Evolutionary conservation across 1,140 invertebrate species (phyloP).

Genomic region (Caenorhabditis inopinata): DNA sequence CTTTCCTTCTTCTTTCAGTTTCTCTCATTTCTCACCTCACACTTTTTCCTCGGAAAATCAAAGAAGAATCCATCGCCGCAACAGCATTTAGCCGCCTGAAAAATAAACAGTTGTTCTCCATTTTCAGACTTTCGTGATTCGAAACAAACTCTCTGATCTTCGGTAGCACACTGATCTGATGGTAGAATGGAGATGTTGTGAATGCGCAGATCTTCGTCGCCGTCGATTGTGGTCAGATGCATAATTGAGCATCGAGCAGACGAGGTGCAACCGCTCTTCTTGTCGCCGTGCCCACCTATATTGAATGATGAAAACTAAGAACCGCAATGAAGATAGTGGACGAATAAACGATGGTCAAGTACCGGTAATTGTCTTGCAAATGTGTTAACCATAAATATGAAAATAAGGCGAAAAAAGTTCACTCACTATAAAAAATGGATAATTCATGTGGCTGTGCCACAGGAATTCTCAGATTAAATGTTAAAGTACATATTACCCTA

Average conservation of each 20-base stretch:
- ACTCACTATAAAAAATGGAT: too few species aligned
- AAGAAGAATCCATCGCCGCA: conserved; percentile 61
- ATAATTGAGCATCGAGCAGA: conserved; percentile 36
- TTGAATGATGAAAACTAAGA: background rate
- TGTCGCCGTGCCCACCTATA: background rate
- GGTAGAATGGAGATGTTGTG: conserved; percentile 65
- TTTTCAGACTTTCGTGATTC: background rate
- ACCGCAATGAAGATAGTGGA: too few species aligned
- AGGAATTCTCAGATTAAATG: too few species aligned
- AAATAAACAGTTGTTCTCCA: background rate
- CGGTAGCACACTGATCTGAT: conserved; percentile 64
- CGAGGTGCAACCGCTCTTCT: background rate
- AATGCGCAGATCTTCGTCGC: conserved; percentile 62
- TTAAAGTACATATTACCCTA: too few species aligned
- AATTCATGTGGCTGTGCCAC: too few species aligned
- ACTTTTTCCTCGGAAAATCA: conserved; percentile 48
- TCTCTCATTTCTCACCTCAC: conserved; percentile 34
- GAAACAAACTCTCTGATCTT: conserved; percentile 59
- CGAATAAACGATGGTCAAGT: too few species aligned
- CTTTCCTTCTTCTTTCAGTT: too few species aligned
- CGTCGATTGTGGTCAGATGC: conserved; percentile 55
- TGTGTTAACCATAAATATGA: too few species aligned
- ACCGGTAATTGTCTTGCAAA: too few species aligned
- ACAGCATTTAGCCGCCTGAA: conserved; percentile 64
- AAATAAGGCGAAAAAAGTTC: too few species aligned